A percentile compares a stretch with the other conserved stretches of the same genome.
These are phyloP conservation scores for Plebejus argus DNA, from an alignment of 2,888 invertebrate species.

Conservation along the genomic window DNA sequence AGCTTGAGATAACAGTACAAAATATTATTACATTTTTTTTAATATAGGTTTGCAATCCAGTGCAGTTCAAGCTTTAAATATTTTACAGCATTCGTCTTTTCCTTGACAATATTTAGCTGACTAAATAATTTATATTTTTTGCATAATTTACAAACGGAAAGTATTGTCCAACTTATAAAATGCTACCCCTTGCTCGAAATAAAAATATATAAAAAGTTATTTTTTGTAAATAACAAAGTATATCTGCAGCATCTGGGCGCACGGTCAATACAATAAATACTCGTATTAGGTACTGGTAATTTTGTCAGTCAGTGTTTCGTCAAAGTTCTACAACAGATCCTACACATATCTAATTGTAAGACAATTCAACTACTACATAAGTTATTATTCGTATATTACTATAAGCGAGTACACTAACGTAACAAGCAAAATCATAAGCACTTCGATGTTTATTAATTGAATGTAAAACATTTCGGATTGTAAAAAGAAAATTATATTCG, in stretches of 20 bases:
- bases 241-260: not conserved
- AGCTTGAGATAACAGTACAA: not conserved
- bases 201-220: not conserved
- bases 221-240: not conserved
- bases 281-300: not conserved
- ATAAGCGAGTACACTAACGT: not conserved
- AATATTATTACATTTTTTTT: not conserved
- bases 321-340: conserved; percentile 36
- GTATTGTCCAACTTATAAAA: conserved; percentile 12
- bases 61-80: conserved; percentile 13
- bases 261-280: not conserved
- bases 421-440: not conserved
- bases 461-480: conserved; percentile 7
- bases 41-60: conserved; percentile 9
- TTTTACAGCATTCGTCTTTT: conserved; percentile 14
- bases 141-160: conserved; percentile 22
- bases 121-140: not conserved
- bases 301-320: not conserved
- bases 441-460: not conserved
- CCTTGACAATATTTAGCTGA: conserved; percentile 4
- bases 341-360: conserved; percentile 63
- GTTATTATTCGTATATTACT: not conserved
- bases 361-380: conserved; percentile 36
- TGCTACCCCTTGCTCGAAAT: not conserved
- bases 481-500: conserved; percentile 18